Evolutionary conservation across 1,140 invertebrate species (phyloP), one percentile per base, ranked within the genome.

Genomic region (Bathynomus jamesi): DNA sequence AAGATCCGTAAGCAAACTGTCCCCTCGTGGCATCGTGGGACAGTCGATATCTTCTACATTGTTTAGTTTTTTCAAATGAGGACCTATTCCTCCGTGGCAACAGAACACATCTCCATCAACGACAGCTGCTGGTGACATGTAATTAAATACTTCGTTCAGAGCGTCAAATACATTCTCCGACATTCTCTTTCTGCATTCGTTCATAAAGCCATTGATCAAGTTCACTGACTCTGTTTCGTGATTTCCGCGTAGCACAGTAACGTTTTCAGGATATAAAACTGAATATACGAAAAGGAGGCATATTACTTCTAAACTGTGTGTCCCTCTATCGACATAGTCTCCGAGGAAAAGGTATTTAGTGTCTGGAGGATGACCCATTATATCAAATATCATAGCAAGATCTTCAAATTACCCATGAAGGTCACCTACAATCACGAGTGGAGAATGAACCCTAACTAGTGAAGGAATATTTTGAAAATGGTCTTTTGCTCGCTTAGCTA

Each of bases 141-240:
- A 69, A n/a, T 69, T 46, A 28, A 69, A 69, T 2, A 61, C 28
- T 25, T 69, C 67, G 28, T 69, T 69, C 28, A 69, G 28, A 61
- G 60, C 32, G 3, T 25, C 3, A 29, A 11, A 69, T 2, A 69
- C 67, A 30, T 61, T 61, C 30, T 61, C 40, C 7, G 46, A 61
- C 67, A 69, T 69, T 61, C 53, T 69, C 28, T 69, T 69, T 25
- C 32, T 61, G 21, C 67, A 69, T 31, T 69, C 67, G 11, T n/a
- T 17, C 28, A 28, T 28, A 10, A 69, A 61, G 21, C 67, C 67
- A 60, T 61, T 61, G 17, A 0, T 27, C 0, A 61, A 17, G 25
- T 69, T 69, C n/a, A 69, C 53, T 21, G 31, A 4, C 3, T 31
- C 25, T 1, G 31, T 13, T 25, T 69, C 67, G 46, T 69, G 67